Evolutionary conservation across 2,113 vertebrate species (phyloP).

Genomic region (Anas platyrhynchos): DNA sequence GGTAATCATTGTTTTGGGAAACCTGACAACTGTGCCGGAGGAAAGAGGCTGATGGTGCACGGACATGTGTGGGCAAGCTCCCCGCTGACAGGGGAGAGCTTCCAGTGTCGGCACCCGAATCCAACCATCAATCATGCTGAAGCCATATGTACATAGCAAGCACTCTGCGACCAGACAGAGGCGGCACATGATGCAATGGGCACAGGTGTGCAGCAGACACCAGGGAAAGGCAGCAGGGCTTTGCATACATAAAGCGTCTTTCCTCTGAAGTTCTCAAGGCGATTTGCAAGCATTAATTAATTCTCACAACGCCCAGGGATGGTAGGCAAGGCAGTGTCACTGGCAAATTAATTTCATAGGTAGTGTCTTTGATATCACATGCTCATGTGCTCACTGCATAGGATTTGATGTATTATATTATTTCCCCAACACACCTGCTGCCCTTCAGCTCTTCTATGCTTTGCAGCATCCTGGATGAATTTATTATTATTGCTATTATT

Average conservation of each 20-base stretch:
- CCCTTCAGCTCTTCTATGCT: conserved; percentile 41
- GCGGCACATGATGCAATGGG: conserved; percentile 65
- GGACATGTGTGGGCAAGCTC: conserved; percentile 49
- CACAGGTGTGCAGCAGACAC: conserved; percentile 67
- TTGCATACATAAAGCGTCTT: conserved; percentile 36
- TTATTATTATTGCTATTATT: conserved; percentile 28
- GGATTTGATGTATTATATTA: neutral
- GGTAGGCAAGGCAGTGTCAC: conserved; percentile 56
- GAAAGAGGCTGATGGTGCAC: neutral
- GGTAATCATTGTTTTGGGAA: conserved; percentile 39
- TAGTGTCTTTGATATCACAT: conserved; percentile 48
- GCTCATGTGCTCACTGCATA: neutral
- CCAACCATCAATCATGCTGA: conserved; percentile 12
- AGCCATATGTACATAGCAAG: neutral
- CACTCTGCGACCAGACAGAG: neutral
- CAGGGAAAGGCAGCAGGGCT: conserved; percentile 39
- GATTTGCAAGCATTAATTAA: conserved; percentile 70
- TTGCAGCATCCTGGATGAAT: neutral
- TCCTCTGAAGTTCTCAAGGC: conserved; percentile 65
- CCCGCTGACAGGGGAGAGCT: neutral
- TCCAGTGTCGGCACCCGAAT: neutral
- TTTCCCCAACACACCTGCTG: conserved; percentile 53
- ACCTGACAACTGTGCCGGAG: neutral
- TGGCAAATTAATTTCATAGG: conserved; percentile 58
- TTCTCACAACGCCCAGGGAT: conserved; percentile 55